Evolutionary conservation across 2,888 invertebrate species (phyloP).

Genomic region (Iphiclides podalirius): DNA sequence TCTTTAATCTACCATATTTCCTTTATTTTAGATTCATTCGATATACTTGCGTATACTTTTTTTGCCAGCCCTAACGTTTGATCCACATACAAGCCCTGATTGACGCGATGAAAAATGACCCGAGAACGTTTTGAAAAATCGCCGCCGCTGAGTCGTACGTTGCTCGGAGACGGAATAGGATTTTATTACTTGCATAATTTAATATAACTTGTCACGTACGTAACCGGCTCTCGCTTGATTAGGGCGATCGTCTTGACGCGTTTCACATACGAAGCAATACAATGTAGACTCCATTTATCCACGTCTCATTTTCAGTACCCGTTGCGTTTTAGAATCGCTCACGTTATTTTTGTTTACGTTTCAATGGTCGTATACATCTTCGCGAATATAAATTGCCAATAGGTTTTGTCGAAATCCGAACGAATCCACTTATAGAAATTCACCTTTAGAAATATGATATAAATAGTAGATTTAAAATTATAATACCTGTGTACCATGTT

Average conservation of each 20-base stretch:
- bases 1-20: no score
- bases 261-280: constrained; percentile 32
- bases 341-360: constrained; percentile 17
- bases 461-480: no score
- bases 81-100: constrained; percentile 56
- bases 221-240: constrained; percentile 66
- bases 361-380: not conserved
- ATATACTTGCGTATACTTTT: no score
- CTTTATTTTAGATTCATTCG: no score
- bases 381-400: not conserved
- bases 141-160: constrained; percentile 47
- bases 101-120: constrained; percentile 79
- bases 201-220: constrained; percentile 47
- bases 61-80: constrained; percentile 55
- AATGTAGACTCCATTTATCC: constrained; percentile 58
- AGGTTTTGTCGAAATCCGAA: no score
- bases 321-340: constrained; percentile 12
- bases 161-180: constrained; percentile 53
- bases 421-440: no score
- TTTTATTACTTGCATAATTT: constrained; percentile 77
- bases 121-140: constrained; percentile 77
- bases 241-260: constrained; percentile 51
- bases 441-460: no score
- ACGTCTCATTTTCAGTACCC: constrained; percentile 55
- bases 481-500: no score